A percentile compares a stretch with the other conserved stretches of the same genome.
These are phyloP conservation scores for Dyspetes luteomarginatus DNA, from an alignment of 2,888 invertebrate genomes.

Conservation along the genomic window DNA sequence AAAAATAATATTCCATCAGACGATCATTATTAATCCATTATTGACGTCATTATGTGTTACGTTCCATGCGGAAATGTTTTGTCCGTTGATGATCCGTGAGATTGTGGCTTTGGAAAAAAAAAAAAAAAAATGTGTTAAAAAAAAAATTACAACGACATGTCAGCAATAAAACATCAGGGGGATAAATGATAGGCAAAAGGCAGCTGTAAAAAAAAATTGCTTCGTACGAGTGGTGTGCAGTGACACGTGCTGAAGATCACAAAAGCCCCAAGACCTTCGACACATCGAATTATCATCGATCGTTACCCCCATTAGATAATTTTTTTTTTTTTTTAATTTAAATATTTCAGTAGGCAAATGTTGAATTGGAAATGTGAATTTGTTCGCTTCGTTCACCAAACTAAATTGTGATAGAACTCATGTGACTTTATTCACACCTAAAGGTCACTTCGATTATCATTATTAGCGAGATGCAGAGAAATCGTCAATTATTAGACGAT, in stretches of 20 bases:
- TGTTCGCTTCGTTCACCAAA: no score
- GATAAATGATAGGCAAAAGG: conserved; percentile 24
- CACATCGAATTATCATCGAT: no score
- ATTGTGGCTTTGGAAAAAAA: neutral
- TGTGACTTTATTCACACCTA: no score
- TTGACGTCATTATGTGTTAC: conserved; percentile 9
- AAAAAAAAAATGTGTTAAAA: neutral
- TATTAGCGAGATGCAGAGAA: no score
- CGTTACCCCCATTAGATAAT: no score
- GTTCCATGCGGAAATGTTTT: conserved; percentile 7
- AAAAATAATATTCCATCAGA: neutral
- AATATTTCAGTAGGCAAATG: neutral
- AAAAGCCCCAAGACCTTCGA: neutral
- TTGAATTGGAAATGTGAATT: conserved; percentile 8
- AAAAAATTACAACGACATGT: neutral
- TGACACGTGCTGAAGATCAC: conserved; percentile 16
- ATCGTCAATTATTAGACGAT: no score
- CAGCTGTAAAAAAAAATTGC: conserved; percentile 1
- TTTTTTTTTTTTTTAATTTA: neutral
- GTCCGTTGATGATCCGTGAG: neutral
- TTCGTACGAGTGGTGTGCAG: conserved; percentile 8
- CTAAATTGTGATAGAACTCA: no score
- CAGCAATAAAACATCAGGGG: neutral
- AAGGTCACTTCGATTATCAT: no score
- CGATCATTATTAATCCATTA: conserved; percentile 2